Percentiles rank a stretch among this genome's conserved stretches.
These are phyloP conservation scores for Lamellibrachia columna DNA, from an alignment of 2,888 invertebrate species.

Conservation along the genomic window DNA sequence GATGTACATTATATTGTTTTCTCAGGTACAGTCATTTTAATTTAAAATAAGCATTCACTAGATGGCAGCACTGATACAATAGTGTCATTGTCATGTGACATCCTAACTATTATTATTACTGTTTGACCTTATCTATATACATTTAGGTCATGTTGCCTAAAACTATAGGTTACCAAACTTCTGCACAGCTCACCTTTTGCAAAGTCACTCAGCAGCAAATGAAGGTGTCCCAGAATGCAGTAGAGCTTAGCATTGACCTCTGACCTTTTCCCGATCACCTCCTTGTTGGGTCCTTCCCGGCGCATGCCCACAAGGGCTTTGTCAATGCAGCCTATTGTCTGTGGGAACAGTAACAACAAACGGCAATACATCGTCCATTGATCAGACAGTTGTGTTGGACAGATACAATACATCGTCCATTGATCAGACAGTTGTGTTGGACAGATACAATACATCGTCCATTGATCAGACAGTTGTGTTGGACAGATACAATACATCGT, in stretches of 20 bases:
- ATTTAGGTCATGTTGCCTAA: not conserved
- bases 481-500: no score
- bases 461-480: no score
- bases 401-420: no score
- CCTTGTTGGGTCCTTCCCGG: not conserved
- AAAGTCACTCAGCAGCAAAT: conserved; percentile 91
- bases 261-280: not conserved
- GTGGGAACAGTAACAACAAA: not conserved
- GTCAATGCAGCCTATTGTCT: not conserved
- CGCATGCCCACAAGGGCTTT: not conserved
- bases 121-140: not conserved
- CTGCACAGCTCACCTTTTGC: conserved; percentile 80
- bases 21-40: not conserved
- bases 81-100: no score
- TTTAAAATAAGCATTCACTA: no score
- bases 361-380: no score
- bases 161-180: not conserved
- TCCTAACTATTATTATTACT: not conserved
- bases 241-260: conserved; percentile 78
- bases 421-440: no score
- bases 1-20: not conserved
- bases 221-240: conserved; percentile 94
- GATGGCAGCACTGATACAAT: no score
- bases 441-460: no score
- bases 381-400: no score